phyloP scores from a whole-genome alignment of 2,113 vertebrate species.

The Clarias macrocephalus region DNA sequence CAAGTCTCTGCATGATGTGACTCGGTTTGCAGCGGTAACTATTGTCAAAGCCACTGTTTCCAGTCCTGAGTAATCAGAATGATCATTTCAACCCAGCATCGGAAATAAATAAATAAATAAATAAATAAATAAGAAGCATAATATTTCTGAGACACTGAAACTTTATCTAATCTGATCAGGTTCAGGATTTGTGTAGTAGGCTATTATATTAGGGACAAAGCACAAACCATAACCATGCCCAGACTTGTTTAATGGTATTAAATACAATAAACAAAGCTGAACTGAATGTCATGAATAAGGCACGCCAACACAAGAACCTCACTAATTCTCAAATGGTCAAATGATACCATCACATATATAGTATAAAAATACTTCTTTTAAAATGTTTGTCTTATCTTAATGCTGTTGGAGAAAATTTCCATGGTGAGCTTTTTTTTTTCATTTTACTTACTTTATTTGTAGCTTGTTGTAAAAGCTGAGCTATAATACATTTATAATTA shows the following conservation, averaged over 20 bases:
- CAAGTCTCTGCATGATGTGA: background rate
- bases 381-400: background rate
- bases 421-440: background rate
- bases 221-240: slow-evolving; percentile 3
- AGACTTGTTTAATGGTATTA: slow-evolving; percentile 2
- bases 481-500: background rate
- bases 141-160: background rate
- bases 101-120: too few species aligned
- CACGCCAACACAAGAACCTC: background rate
- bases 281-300: background rate
- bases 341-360: background rate
- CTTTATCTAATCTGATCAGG: background rate
- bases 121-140: background rate
- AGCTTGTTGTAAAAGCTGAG: background rate
- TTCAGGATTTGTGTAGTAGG: background rate
- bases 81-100: background rate
- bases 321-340: background rate
- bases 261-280: slow-evolving; percentile 28
- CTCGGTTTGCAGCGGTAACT: background rate
- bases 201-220: slow-evolving; percentile 14
- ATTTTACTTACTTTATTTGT: background rate
- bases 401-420: background rate
- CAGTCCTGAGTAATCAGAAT: background rate
- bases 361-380: background rate
- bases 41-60: background rate